phyloP scores from a whole-genome alignment of 1,140 invertebrate species.

The Coelopa frigida region DNA sequence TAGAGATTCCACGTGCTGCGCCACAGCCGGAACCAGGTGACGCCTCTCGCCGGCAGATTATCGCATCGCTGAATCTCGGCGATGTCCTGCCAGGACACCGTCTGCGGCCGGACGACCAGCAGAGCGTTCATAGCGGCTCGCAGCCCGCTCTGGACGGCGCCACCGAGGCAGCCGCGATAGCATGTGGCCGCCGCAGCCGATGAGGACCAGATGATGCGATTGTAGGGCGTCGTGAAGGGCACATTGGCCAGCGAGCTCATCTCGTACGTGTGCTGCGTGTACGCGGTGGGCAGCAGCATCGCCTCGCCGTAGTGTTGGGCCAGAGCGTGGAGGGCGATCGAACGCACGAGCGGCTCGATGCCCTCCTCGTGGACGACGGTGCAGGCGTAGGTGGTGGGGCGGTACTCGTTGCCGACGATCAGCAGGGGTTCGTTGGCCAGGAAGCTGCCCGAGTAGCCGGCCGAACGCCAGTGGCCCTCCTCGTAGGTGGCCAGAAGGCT shows the following conservation, averaged over 20 bases:
- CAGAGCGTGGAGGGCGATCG: slow-evolving; percentile 19
- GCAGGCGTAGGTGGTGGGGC: slow-evolving; percentile 14
- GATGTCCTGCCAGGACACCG: slow-evolving; percentile 32
- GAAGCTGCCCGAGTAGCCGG: slow-evolving; percentile 30
- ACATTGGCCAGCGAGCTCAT: slow-evolving; percentile 11
- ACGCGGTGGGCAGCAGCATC: slow-evolving; percentile 22
- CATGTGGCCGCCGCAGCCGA: slow-evolving; percentile 25
- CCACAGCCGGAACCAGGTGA: slow-evolving; percentile 2
- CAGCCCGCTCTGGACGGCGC: slow-evolving; percentile 38
- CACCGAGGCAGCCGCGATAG: slow-evolving; percentile 34
- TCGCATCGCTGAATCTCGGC: slow-evolving; percentile 16
- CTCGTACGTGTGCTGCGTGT: slow-evolving; percentile 16
- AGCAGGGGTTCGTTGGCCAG: slow-evolving; percentile 19
- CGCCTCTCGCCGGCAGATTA: neutral
- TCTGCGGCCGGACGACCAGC: slow-evolving; percentile 30
- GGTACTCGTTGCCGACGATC: slow-evolving; percentile 21
- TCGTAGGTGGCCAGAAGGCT: slow-evolving; percentile 24
- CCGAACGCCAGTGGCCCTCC: slow-evolving; percentile 22
- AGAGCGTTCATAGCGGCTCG: slow-evolving; percentile 33
- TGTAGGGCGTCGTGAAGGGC: slow-evolving; percentile 27
- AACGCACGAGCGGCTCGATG: slow-evolving; percentile 11
- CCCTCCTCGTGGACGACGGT: slow-evolving; percentile 22
- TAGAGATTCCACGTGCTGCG: slow-evolving; percentile 31
- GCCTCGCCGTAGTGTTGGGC: slow-evolving; percentile 22
- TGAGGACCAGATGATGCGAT: slow-evolving; percentile 35